Percentiles rank a stretch among this genome's conserved stretches.
Evolutionary conservation across 2,113 vertebrate species (phyloP).

Genomic region (Saguinus imperator): DNA sequence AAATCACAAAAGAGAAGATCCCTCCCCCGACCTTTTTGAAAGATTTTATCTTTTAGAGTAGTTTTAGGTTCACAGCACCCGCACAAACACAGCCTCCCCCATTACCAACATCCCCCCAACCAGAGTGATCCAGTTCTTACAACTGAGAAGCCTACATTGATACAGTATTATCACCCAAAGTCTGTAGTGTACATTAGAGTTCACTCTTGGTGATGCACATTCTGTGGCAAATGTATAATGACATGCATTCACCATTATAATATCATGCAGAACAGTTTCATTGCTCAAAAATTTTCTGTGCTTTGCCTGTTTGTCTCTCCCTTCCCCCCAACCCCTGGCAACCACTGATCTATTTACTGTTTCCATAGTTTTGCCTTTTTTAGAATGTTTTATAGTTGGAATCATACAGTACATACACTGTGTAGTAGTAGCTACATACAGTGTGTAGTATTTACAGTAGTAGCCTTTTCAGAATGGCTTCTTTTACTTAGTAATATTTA

Average conservation of each 20-base stretch:
- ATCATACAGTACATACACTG: background rate
- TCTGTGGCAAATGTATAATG: background rate
- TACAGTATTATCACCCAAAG: background rate
- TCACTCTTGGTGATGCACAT: background rate
- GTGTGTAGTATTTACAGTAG: too few species aligned
- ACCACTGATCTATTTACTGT: background rate
- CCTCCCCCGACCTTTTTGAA: background rate
- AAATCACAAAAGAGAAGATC: background rate
- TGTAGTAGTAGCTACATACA: too few species aligned
- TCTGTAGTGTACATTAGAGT: background rate
- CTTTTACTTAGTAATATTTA: background rate
- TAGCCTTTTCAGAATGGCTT: background rate
- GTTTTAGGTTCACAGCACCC: background rate
- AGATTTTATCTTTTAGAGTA: background rate
- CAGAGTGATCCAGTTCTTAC: background rate
- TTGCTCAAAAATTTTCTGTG: background rate
- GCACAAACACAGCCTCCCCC: background rate
- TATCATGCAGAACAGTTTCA: background rate
- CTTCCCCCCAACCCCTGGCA: background rate
- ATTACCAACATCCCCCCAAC: background rate
- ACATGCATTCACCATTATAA: background rate
- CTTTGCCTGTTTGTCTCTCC: background rate
- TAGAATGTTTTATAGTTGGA: background rate
- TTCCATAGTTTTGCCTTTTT: background rate
- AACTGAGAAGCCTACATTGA: accelerated